Evolutionary conservation across 2,113 vertebrate species (phyloP).

Genomic region (Piliocolobus tephrosceles): DNA sequence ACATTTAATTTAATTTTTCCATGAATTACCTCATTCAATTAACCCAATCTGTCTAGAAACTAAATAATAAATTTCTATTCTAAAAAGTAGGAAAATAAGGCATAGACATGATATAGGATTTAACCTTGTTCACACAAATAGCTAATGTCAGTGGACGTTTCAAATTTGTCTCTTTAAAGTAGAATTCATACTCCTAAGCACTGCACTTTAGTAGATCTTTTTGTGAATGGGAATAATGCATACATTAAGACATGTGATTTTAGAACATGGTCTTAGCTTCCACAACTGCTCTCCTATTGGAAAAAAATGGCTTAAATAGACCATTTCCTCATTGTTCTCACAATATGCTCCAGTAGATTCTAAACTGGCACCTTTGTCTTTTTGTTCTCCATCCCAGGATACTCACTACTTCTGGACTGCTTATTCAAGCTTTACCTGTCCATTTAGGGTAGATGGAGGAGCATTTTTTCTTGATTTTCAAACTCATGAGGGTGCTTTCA

Average conservation of each 20-base stretch:
- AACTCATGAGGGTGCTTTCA: not conserved
- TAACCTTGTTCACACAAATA: not conserved
- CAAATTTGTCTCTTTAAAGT: not conserved
- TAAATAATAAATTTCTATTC: not conserved
- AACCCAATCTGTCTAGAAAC: not conserved
- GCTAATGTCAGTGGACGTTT: not conserved
- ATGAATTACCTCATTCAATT: not conserved
- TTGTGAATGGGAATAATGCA: not conserved
- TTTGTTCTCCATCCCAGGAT: not conserved
- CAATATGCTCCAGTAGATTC: not conserved
- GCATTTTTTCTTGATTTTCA: not conserved
- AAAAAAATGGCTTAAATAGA: not conserved
- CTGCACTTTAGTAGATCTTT: not conserved
- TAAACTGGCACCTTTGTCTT: not conserved
- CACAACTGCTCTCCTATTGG: not conserved
- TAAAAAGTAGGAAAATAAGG: not conserved
- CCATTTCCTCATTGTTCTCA: not conserved
- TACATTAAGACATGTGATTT: not conserved
- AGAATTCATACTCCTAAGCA: not conserved
- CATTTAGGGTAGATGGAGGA: not conserved
- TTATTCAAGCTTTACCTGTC: not conserved
- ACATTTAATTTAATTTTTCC: not conserved
- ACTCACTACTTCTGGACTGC: not conserved
- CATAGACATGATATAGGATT: not conserved
- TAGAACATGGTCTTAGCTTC: not conserved